Conservation (phyloP, 2,113 vertebrate genomes). For the Petrocephalus zakoni region DNA sequence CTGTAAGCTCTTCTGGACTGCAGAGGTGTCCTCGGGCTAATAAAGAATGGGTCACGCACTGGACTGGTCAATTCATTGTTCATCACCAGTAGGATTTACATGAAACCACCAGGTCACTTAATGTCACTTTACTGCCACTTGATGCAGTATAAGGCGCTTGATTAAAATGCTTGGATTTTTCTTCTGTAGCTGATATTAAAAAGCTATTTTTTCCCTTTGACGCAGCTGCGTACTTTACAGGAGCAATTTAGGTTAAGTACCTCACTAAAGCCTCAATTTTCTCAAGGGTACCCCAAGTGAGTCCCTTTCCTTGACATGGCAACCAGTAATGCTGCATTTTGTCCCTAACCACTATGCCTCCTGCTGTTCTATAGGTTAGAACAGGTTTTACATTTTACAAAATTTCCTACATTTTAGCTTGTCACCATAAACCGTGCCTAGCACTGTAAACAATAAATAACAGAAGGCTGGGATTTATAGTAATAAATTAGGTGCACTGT, state of each 20-base stretch:
- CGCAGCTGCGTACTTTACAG: background rate
- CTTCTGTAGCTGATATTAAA: background rate
- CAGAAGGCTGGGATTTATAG: background rate
- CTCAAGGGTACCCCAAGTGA: background rate
- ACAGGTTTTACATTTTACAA: background rate
- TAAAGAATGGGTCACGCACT: background rate
- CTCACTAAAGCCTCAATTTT: background rate
- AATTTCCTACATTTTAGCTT: background rate
- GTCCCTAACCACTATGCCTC: background rate
- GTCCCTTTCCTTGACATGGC: background rate
- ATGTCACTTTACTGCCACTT: background rate
- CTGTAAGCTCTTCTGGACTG: background rate
- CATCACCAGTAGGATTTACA: background rate
- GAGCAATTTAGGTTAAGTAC: background rate
- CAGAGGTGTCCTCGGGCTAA: background rate
- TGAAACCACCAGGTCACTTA: background rate
- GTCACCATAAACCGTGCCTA: background rate
- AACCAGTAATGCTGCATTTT: background rate
- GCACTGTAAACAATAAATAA: background rate
- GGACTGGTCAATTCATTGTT: background rate
- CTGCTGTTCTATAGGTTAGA: background rate
- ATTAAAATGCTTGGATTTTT: background rate
- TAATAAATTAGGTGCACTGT: background rate
- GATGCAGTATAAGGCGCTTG: background rate
- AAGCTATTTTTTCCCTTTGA: background rate